A percentile compares a stretch with the other conserved stretches of the same genome.
phyloP scores from a whole-genome alignment of 1,140 invertebrate genomes.

The Pogonomyrmex barbatus region DNA sequence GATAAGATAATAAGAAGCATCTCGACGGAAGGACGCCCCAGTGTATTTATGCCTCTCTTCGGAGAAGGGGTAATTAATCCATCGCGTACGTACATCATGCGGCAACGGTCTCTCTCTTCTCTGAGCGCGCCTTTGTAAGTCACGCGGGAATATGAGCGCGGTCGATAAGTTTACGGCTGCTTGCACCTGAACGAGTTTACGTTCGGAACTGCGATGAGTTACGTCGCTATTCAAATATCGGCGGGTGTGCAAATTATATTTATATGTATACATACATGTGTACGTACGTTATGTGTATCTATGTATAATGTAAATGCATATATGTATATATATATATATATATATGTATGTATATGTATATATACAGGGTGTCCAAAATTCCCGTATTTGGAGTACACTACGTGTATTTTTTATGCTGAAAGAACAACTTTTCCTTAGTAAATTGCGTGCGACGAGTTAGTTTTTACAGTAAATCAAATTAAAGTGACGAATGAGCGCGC shows the following conservation, averaged over 20 bases:
- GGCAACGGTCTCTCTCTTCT: conserved; percentile 43
- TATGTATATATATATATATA: no score
- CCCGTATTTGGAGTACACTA: no score
- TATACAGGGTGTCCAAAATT: background rate
- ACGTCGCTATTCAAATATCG: conserved; percentile 52
- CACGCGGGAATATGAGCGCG: conserved; percentile 52
- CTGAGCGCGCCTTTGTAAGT: conserved; percentile 51
- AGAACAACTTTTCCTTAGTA: no score
- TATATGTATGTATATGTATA: background rate
- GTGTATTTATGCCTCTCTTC: conserved; percentile 26
- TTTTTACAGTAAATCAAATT: no score
- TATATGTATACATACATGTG: background rate
- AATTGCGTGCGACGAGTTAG: no score
- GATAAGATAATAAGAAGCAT: conserved; percentile 64
- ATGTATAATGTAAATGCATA: background rate
- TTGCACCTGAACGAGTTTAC: conserved; percentile 57
- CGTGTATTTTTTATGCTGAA: no score
- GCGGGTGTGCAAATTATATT: conserved; percentile 8
- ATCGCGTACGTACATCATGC: conserved; percentile 33
- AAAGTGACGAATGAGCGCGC: no score
- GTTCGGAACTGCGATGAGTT: conserved; percentile 56
- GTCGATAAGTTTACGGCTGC: conserved; percentile 67
- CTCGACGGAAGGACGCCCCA: conserved; percentile 36
- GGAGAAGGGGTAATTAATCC: conserved; percentile 60
- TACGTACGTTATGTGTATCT: background rate